Conservation (phyloP, 2,797 vertebrate species). For the Mycteria americana region DNA sequence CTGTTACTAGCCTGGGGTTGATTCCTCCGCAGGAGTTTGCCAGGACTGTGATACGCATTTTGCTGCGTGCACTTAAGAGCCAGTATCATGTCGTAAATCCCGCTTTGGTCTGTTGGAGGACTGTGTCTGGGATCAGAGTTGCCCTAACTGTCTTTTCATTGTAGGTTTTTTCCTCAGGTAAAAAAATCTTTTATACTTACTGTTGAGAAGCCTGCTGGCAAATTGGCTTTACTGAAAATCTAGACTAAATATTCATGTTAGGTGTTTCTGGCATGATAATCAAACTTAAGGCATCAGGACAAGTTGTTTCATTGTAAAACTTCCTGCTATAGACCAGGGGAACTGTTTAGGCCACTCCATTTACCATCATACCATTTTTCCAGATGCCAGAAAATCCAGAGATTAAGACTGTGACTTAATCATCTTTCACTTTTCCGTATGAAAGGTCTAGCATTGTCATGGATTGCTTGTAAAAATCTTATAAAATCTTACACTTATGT, state of each 20-base stretch:
- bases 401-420: background rate
- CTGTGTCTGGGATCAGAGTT: background rate
- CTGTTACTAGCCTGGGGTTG: slow-evolving; percentile 31
- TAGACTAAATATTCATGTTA: background rate
- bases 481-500: background rate
- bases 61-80: background rate
- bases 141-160: background rate
- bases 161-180: background rate
- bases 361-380: background rate
- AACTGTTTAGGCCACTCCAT: background rate
- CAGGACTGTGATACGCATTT: background rate
- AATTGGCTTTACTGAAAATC: background rate
- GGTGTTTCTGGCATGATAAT: background rate
- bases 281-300: background rate
- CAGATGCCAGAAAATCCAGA: background rate
- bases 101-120: background rate
- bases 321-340: background rate
- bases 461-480: background rate
- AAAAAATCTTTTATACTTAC: background rate
- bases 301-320: background rate
- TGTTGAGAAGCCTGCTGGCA: background rate
- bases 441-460: background rate
- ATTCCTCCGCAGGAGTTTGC: background rate
- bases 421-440: background rate
- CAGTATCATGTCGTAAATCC: background rate